Conservation (phyloP, 2,113 vertebrate species). For the Malurus elegans region DNA sequence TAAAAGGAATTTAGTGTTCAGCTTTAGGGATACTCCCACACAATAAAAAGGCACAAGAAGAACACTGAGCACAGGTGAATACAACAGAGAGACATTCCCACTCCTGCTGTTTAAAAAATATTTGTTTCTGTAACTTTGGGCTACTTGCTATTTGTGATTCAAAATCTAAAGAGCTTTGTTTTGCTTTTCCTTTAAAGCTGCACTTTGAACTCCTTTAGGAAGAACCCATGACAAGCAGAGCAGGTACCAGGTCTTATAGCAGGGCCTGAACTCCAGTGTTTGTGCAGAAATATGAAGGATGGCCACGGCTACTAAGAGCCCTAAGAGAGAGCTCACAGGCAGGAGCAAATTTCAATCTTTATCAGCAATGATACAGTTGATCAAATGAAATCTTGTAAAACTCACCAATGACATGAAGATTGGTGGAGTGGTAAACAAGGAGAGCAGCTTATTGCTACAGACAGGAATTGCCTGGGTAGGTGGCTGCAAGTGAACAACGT, state of each 20-base stretch:
- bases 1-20: slow-evolving; percentile 28
- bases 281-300: not conserved
- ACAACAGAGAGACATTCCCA: not conserved
- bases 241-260: not conserved
- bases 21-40: slow-evolving; percentile 14
- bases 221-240: not conserved
- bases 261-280: not conserved
- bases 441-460: not conserved
- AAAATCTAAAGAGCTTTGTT: not conserved
- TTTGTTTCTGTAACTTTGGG: slow-evolving; percentile 28
- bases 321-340: not conserved
- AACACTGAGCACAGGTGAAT: slow-evolving; percentile 5
- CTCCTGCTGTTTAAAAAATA: slow-evolving; percentile 1
- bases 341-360: not conserved
- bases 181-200: not conserved
- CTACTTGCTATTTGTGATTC: not conserved
- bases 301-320: not conserved
- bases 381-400: not conserved
- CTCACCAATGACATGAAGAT: accelerated
- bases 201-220: not conserved
- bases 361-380: not conserved
- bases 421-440: not conserved
- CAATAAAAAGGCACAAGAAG: not conserved
- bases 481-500: not conserved
- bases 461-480: not conserved